phyloP scores from a whole-genome alignment of 2,113 vertebrate species.

The Pelobates fuscus region DNA sequence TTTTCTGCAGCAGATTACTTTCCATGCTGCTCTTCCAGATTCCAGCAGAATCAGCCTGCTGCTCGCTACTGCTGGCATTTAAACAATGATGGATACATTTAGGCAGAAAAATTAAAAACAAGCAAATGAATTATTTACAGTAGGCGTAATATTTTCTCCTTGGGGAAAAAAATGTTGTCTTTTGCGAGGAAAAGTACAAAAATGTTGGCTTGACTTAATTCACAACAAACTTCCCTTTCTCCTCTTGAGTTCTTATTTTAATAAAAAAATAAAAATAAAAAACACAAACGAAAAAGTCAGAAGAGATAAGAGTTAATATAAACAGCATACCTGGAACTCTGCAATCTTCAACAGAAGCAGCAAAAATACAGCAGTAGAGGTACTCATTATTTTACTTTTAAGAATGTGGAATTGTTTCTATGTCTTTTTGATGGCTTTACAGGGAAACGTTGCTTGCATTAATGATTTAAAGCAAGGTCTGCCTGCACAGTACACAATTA shows the following conservation, averaged over 20 bases:
- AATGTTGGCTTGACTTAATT: slow-evolving; percentile 1
- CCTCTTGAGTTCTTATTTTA: background rate
- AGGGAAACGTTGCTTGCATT: slow-evolving; percentile 79
- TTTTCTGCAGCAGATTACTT: slow-evolving; percentile 8
- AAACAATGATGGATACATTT: slow-evolving; percentile 28
- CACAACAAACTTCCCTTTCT: slow-evolving; percentile 13
- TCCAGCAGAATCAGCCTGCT: slow-evolving; percentile 15
- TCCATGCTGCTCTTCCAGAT: background rate
- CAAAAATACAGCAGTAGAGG: slow-evolving; percentile 60
- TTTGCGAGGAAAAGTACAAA: slow-evolving; percentile 16
- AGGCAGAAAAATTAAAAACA: slow-evolving; percentile 2
- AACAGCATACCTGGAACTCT: slow-evolving; percentile 72
- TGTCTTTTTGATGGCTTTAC: slow-evolving; percentile 65
- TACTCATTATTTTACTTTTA: slow-evolving; percentile 67
- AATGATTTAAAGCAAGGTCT: slow-evolving; percentile 89
- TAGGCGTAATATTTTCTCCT: slow-evolving; percentile 7
- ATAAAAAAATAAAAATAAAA: background rate
- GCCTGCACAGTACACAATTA: slow-evolving; percentile 86
- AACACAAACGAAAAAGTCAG: background rate
- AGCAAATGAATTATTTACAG: background rate
- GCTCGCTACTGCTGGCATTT: slow-evolving; percentile 14
- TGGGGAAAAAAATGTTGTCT: slow-evolving; percentile 10
- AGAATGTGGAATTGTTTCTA: slow-evolving; percentile 59
- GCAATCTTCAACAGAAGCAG: slow-evolving; percentile 65
- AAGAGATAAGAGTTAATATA: slow-evolving; percentile 5